Percentiles rank a stretch among this genome's conserved stretches.
Evolutionary conservation across 2,797 vertebrate genomes (phyloP).

Genomic region (Myotis pilosus): DNA sequence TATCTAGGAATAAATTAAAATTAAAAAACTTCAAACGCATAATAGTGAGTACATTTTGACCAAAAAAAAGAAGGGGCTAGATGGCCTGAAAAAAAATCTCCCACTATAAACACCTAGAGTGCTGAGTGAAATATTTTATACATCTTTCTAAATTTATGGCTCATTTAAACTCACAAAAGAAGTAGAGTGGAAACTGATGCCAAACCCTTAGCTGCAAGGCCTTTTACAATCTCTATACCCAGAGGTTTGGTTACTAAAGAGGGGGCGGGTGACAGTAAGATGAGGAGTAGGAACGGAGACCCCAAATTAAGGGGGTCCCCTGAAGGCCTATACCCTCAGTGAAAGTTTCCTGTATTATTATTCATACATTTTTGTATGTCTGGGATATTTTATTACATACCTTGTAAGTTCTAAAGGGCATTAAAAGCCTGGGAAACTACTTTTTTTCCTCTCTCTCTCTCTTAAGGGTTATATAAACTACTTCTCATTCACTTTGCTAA

Average conservation of each 20-base stretch:
- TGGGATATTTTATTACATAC: background rate
- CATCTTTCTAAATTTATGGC: background rate
- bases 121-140: constrained; percentile 35
- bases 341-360: constrained; percentile 27
- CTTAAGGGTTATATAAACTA: background rate
- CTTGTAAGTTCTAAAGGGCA: background rate
- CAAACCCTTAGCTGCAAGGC: background rate
- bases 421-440: background rate
- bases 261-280: background rate
- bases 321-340: background rate
- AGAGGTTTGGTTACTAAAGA: background rate
- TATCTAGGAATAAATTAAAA: background rate
- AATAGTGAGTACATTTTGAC: background rate
- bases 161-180: constrained; percentile 4
- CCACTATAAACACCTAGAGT: background rate
- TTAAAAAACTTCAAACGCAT: background rate
- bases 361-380: background rate
- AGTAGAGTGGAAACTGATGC: background rate
- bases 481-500: constrained; percentile 28
- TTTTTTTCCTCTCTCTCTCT: too few relatives aligned
- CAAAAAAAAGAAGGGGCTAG: background rate
- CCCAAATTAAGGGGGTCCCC: background rate
- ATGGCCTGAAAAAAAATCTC: background rate
- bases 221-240: background rate
- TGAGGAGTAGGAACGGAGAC: background rate